A percentile compares a stretch with the other conserved stretches of the same genome.
Evolutionary conservation across 2,888 invertebrate genomes (phyloP).

Genomic region (Thysanoteuthis rhombus): DNA sequence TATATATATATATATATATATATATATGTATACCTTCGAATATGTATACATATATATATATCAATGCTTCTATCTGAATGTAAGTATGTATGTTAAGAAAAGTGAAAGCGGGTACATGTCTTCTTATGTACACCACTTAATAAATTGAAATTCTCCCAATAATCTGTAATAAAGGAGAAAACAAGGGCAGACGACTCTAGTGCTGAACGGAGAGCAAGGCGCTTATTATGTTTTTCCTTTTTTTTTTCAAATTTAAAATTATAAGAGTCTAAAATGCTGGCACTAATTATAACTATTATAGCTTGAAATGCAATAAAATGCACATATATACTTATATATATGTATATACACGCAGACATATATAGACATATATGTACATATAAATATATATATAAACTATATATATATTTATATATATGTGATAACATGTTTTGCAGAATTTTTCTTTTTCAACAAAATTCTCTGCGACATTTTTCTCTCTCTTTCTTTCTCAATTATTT

Average conservation of each 20-base stretch:
- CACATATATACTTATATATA: conserved; percentile 12
- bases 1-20: conserved; percentile 20
- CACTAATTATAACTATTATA: neutral
- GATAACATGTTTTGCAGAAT: neutral
- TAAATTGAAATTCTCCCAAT: neutral
- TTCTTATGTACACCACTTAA: neutral
- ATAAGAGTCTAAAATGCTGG: neutral
- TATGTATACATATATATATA: neutral
- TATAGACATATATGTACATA: neutral
- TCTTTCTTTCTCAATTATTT: neutral
- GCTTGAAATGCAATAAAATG: neutral
- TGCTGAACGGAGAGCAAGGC: neutral
- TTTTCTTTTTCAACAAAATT: neutral
- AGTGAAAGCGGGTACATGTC: neutral
- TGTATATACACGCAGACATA: neutral
- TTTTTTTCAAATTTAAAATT: neutral
- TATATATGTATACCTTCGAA: neutral
- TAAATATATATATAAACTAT: neutral
- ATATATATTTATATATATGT: conserved; percentile 12
- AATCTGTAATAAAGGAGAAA: neutral
- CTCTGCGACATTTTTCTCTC: neutral
- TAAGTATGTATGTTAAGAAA: neutral
- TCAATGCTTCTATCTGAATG: neutral
- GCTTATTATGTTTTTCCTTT: neutral
- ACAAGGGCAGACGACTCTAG: neutral